These are phyloP conservation scores for Dallia pectoralis DNA, from an alignment of 2,797 vertebrate genomes.

Conservation along the genomic window DNA sequence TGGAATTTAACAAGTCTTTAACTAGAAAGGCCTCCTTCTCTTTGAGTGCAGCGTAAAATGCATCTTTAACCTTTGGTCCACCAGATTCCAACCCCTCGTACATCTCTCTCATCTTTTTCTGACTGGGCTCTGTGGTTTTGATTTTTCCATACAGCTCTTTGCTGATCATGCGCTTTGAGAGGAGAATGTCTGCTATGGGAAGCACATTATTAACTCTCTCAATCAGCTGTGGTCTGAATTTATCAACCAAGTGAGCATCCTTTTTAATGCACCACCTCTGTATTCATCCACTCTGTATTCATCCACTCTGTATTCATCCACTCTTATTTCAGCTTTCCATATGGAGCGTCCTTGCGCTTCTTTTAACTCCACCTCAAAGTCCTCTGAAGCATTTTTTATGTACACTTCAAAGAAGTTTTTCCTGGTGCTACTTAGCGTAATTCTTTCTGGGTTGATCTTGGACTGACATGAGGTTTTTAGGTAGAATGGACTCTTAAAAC, in stretches of 20 bases:
- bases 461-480: constrained; percentile 18
- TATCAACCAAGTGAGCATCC: constrained; percentile 6
- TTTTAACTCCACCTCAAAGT: background rate
- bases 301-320: too few relatives aligned
- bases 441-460: constrained; percentile 22
- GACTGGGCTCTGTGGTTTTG: background rate
- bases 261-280: background rate
- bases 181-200: background rate
- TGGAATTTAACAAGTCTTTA: background rate
- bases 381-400: background rate
- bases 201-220: background rate
- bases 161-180: background rate
- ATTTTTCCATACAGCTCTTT: background rate
- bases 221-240: background rate
- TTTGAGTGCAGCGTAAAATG: background rate
- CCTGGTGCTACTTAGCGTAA: constrained; percentile 10
- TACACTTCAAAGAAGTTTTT: constrained; percentile 40
- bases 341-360: background rate
- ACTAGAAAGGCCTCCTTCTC: background rate
- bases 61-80: background rate
- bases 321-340: constrained; percentile 26
- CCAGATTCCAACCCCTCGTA: background rate
- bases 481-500: background rate
- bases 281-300: too few relatives aligned
- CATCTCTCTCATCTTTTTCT: background rate